Conservation (phyloP, 1,140 invertebrate species). For the Aphaenogaster rudis region DNA sequence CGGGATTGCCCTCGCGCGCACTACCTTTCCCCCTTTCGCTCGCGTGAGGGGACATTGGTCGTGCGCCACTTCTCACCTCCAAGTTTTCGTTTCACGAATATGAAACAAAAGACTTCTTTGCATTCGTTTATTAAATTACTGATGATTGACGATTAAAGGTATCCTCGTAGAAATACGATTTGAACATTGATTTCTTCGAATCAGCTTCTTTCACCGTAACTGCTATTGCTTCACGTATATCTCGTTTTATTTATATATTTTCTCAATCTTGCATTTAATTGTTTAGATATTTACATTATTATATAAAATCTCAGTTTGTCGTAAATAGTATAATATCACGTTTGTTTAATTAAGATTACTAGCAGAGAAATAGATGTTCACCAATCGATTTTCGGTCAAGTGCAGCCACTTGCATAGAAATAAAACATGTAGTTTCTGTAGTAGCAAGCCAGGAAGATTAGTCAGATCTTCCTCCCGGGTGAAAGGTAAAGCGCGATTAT, state of each 20-base stretch:
- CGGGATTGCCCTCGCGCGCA: slow-evolving; percentile 77
- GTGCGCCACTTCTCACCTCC: slow-evolving; percentile 54
- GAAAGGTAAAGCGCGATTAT: slow-evolving; percentile 82
- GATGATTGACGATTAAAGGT: background rate
- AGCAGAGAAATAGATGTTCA: background rate
- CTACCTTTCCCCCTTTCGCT: slow-evolving; percentile 67
- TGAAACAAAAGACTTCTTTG: slow-evolving; percentile 25
- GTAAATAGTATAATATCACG: background rate
- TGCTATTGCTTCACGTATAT: background rate
- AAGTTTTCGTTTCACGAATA: slow-evolving; percentile 44
- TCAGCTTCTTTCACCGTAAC: background rate
- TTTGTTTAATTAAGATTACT: background rate
- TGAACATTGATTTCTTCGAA: background rate
- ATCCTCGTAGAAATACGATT: background rate
- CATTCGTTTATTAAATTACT: slow-evolving; percentile 7
- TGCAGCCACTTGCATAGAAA: background rate
- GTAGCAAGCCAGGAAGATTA: slow-evolving; percentile 78
- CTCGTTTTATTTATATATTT: background rate
- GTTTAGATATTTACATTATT: background rate
- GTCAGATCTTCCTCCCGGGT: slow-evolving; percentile 80
- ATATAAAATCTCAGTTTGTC: background rate
- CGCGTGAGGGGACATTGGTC: slow-evolving; percentile 58
- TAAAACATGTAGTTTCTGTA: slow-evolving; percentile 38
- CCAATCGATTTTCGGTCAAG: background rate
- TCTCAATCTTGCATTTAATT: background rate